Evolutionary conservation across 1,140 invertebrate species (phyloP).

Genomic region (Drosophila subobscura): DNA sequence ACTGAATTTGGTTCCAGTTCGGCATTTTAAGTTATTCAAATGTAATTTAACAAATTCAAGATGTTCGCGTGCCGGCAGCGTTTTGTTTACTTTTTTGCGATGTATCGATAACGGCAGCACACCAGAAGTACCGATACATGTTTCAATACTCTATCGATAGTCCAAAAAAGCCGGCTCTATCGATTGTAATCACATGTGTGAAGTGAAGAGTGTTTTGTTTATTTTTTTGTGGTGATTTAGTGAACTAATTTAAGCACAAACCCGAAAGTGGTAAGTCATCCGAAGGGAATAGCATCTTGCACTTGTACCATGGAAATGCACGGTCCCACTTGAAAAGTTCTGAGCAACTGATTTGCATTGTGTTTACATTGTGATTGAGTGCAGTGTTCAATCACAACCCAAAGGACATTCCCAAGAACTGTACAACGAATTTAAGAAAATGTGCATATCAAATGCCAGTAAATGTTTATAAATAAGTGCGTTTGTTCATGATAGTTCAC

Average conservation of each 20-base stretch:
- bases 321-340: no score
- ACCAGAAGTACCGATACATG: neutral
- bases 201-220: constrained; percentile 2
- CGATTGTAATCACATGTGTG: constrained; percentile 5
- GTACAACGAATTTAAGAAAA: constrained; percentile 20
- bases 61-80: constrained; percentile 15
- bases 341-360: no score
- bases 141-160: constrained; percentile 41
- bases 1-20: constrained; percentile 95
- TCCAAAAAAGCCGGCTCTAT: neutral
- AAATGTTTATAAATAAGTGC: constrained; percentile 74
- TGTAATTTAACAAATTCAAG: constrained; percentile 20
- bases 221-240: neutral
- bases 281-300: no score
- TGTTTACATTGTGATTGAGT: no score
- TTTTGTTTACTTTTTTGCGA: constrained; percentile 67
- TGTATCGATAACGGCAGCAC: constrained; percentile 25
- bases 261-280: no score
- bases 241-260: no score
- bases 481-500: constrained; percentile 54
- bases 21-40: constrained; percentile 86
- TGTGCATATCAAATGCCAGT: constrained; percentile 57
- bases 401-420: no score
- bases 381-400: no score
- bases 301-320: no score